Conservation (phyloP, 2,888 invertebrate genomes). For the Steinernema scapterisci region DNA sequence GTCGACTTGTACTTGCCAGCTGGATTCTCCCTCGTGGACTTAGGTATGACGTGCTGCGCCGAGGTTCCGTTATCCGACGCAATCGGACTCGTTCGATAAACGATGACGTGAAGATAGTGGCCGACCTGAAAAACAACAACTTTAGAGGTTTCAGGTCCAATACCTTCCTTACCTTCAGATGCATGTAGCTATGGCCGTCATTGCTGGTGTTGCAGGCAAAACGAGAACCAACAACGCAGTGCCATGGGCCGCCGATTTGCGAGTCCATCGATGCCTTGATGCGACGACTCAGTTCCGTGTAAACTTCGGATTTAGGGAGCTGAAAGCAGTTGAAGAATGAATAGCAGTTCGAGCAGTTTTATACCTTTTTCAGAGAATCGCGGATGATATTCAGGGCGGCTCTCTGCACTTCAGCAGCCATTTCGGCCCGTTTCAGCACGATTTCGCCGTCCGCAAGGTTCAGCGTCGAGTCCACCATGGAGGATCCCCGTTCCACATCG, state of each 20-base stretch:
- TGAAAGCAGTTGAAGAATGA: too few species aligned
- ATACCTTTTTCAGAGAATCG: slow-evolving; percentile 1
- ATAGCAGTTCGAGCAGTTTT: too few species aligned
- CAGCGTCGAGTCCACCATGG: slow-evolving; percentile 4
- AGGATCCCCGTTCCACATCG: not conserved
- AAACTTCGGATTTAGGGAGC: not conserved
- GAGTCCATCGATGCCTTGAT: not conserved
- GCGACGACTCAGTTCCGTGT: not conserved
- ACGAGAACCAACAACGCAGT: slow-evolving; percentile 1
- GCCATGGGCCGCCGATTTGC: not conserved
- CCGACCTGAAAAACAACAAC: not conserved
- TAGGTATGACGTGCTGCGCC: too few species aligned
- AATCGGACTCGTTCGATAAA: not conserved
- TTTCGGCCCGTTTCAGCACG: not conserved
- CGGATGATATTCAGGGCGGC: not conserved
- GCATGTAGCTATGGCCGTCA: slow-evolving; percentile 6
- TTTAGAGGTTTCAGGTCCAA: not conserved
- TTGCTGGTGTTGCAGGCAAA: slow-evolving; percentile 25
- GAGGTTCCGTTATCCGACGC: not conserved
- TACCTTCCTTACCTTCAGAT: not conserved
- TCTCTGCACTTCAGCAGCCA: not conserved
- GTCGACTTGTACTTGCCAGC: too few species aligned
- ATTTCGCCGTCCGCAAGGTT: slow-evolving; percentile 3
- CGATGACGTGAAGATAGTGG: slow-evolving; percentile 4
- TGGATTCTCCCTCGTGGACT: too few species aligned